Evolutionary conservation across 2,113 vertebrate genomes (phyloP), one percentile per base, ranked within the genome.

Genomic region (Eira barbara): DNA sequence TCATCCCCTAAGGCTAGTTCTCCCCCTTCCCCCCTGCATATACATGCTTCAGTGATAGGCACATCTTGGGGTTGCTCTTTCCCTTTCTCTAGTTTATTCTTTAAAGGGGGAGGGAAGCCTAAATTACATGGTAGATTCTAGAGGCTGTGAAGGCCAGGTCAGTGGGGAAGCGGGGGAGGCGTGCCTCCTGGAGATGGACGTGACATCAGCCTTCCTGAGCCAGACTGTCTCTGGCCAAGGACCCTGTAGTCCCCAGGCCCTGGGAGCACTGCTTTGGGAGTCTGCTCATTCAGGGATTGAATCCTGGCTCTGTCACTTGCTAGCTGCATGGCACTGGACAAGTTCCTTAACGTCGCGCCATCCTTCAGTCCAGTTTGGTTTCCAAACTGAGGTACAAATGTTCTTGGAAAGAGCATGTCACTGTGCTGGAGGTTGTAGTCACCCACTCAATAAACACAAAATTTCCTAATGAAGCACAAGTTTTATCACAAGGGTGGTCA

Each of bases 71-170:
- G n/a, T 34, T 29, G 21, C 69, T 91, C 92, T 90, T 15, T 31
- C 49, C 47, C 34, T 84, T 81, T 71, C 57, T 92, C 42, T 71
- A 71, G 76, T 78, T 84, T 45, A 78, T 93, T 76, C 45, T 93
- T 81, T 76, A 67, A 83, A 69, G 80, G 18, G 21, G 80, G 80
- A 80, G 61, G 90, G 90, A 91, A 93, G 42, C 92, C 79, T 42
- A 84, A 95, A 94, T 96, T 93, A 90, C 18, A 90, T 31, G 49
- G 87, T 65, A n/a, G 36, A 52, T 39, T 89, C 63, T 69, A 27
- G n/a, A 94, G 61, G 57, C 86, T 89, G 45, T 29, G 23, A 67
- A 90, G 49, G 36, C 36, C 31, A 31, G 71, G 82, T 94, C 45
- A 21, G 11, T 0, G 8, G 7, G 25, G 76, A 31, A 52, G n/a